Evolutionary conservation across 2,888 invertebrate species (phyloP), one percentile per base, ranked within the genome.

Genomic region (Theretra japonica): DNA sequence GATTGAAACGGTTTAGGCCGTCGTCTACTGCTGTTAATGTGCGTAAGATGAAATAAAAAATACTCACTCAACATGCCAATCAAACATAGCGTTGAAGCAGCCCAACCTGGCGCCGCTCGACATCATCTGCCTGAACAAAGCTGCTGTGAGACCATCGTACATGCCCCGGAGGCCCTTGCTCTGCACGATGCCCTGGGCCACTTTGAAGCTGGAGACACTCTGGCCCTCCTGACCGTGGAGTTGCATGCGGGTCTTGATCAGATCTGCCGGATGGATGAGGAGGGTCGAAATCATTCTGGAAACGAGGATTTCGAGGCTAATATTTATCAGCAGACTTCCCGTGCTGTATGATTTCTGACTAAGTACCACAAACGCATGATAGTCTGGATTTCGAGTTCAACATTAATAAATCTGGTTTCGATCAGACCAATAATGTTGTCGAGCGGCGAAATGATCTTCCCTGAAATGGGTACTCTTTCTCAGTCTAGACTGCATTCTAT

Each of bases 31-130:
- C 11, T 8, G 41, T 2, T 11, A 11, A 41, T 1, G 53, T 17
- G n/a, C n/a, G 19, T 53, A n/a, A 53, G 19, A 17, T 48, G 15
- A 48, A 48, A 5, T 5, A 50, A 19, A 53, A n/a, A n/a, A 53
- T 53, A 79, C 80, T 77, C 72, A 96, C 95, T 86, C 87, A 73
- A 95, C 93, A 76, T 96, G 96, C 72, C 90, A 83, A 85, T 98
- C 98, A 85, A 98, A 97, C 4, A 98, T 90, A 90, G 96, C 97
- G 15, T 98, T 97, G 88, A 98, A 99, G 77, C 98, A 96, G 71
- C 99, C 99, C 72, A 99, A 95, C 75, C 99, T 95, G 0, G 97
- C 97, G 0, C 99, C 99, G 2, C 99, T 99, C 88, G 99, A 99
- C 0, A 99, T 98, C 0, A 99, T 98, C 88, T 99, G 99, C 73